A percentile compares a stretch with the other conserved stretches of the same genome.
phyloP scores from a whole-genome alignment of 1,140 invertebrate genomes.

The Lethrus apterus region DNA sequence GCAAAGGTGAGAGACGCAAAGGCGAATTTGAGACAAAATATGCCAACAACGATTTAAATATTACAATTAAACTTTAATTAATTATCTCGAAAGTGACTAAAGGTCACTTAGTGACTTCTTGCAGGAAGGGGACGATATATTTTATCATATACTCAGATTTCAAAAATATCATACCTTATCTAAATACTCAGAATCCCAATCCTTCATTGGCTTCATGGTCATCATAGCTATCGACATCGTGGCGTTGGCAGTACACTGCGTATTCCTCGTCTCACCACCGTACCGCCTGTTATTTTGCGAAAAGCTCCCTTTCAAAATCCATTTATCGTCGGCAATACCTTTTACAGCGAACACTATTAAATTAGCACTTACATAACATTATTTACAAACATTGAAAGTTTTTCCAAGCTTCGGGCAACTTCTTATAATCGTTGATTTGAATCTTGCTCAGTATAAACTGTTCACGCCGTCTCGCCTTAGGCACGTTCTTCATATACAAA shows the following conservation, averaged over 20 bases:
- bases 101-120: too few species aligned
- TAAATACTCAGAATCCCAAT: slow-evolving; percentile 43
- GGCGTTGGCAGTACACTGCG: slow-evolving; percentile 45
- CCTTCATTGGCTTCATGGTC: slow-evolving; percentile 35
- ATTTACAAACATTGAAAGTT: slow-evolving; percentile 46
- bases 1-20: too few species aligned
- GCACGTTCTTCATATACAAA: slow-evolving; percentile 40
- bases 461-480: slow-evolving; percentile 37
- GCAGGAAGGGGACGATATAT: too few species aligned
- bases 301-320: slow-evolving; percentile 45
- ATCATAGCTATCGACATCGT: slow-evolving; percentile 40
- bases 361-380: not conserved
- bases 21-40: too few species aligned
- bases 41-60: too few species aligned
- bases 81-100: too few species aligned
- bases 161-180: too few species aligned
- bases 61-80: too few species aligned
- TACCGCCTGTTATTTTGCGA: slow-evolving; percentile 44
- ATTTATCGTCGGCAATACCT: slow-evolving; percentile 21
- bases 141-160: too few species aligned
- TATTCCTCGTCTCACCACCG: slow-evolving; percentile 41
- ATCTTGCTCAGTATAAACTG: slow-evolving; percentile 45
- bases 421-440: slow-evolving; percentile 37
- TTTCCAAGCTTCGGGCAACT: slow-evolving; percentile 43
- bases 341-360: not conserved